Percentiles rank a stretch among this genome's conserved stretches.
Conservation (phyloP, 35 echinoderm and acorn worm genomes). For the Heliocidaris tuberculata region DNA sequence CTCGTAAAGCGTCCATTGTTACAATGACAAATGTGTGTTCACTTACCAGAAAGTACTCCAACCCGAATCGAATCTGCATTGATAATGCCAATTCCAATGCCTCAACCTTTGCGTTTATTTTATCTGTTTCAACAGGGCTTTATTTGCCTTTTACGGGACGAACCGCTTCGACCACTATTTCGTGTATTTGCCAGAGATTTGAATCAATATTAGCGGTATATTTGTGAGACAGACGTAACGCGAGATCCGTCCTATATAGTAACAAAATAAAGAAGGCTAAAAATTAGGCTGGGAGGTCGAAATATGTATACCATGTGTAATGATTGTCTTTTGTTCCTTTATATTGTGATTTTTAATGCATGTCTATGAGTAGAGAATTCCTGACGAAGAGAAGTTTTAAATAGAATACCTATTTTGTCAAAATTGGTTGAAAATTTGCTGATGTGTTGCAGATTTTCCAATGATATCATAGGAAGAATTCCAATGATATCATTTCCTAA, state of each 20-base stretch:
- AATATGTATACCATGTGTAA: neutral
- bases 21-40: slow-evolving; percentile 29
- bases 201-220: slow-evolving; percentile 43
- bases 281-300: neutral
- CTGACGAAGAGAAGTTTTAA: neutral
- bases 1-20: slow-evolving; percentile 35
- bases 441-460: no score
- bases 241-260: neutral
- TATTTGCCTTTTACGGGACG: slow-evolving; percentile 33
- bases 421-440: neutral
- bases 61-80: slow-evolving; percentile 40
- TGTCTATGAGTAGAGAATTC: neutral
- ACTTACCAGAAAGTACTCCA: neutral
- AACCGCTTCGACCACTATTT: slow-evolving; percentile 29
- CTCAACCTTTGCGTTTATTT: slow-evolving; percentile 26
- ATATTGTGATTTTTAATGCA: neutral
- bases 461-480: no score
- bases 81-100: slow-evolving; percentile 37
- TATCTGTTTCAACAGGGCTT: slow-evolving; percentile 27
- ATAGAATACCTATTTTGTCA: neutral
- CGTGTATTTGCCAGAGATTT: slow-evolving; percentile 37
- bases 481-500: no score
- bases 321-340: neutral
- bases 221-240: slow-evolving; percentile 34
- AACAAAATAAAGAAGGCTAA: neutral